Conservation (phyloP, 92 coral and sea anemone genomes). For the Epizoanthus stellaris region DNA sequence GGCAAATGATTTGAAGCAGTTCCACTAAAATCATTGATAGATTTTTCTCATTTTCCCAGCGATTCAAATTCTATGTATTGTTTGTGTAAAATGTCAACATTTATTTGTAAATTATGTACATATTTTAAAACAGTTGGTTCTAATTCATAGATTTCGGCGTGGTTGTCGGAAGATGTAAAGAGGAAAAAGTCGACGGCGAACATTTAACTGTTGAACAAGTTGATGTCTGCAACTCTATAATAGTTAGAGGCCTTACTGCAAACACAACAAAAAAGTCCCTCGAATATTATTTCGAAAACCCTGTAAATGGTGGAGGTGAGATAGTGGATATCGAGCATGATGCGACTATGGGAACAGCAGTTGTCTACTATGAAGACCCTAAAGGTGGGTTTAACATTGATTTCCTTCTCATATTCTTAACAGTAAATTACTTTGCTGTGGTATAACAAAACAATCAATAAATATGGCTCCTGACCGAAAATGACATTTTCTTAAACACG, state of each 20-base stretch:
- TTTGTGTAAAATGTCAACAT: no score
- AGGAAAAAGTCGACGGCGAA: slow-evolving; percentile 26
- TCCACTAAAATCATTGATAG: no score
- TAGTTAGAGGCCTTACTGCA: slow-evolving; percentile 36
- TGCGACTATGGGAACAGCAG: slow-evolving; percentile 24
- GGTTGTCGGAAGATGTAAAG: neutral
- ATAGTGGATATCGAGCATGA: slow-evolving; percentile 30
- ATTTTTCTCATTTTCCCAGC: no score
- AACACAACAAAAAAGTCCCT: slow-evolving; percentile 33
- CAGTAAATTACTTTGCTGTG: neutral
- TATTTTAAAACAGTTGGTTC: no score
- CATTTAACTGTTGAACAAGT: slow-evolving; percentile 17
- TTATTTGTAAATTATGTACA: no score
- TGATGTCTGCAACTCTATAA: slow-evolving; percentile 43
- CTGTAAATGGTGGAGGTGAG: slow-evolving; percentile 50
- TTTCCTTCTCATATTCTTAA: neutral
- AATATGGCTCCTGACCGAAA: no score
- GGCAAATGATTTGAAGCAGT: no score
- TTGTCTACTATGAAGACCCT: slow-evolving; percentile 36
- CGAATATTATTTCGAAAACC: slow-evolving; percentile 36
- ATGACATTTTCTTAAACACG: no score
- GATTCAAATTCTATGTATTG: no score
- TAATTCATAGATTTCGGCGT: slow-evolving; percentile 32
- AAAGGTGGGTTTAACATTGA: slow-evolving; percentile 2
- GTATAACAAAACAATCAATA: no score